Conservation (phyloP, 2,113 vertebrate species). For the Ondatra zibethicus region DNA sequence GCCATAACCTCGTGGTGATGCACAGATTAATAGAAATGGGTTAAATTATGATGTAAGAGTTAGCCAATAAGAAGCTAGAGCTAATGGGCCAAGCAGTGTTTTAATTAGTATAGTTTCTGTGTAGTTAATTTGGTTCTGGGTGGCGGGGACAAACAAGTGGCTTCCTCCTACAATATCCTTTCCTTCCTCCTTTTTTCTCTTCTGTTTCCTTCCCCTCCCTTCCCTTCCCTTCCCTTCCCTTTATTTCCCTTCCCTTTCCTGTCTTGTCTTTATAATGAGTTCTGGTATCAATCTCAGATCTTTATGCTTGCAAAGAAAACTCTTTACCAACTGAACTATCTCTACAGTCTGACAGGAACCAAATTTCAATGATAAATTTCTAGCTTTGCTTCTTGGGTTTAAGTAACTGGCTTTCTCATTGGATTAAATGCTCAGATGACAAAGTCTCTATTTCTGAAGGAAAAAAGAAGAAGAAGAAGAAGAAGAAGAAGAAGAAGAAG, state of each 20-base stretch:
- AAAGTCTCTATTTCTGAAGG: not conserved
- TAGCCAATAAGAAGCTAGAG: too few species aligned
- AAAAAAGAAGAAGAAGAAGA: not conserved
- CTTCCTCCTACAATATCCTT: too few species aligned
- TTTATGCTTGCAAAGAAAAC: not conserved
- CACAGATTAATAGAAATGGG: too few species aligned
- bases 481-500: too few species aligned
- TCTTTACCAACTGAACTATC: not conserved
- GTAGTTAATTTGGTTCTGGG: too few species aligned
- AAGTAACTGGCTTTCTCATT: not conserved
- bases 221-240: accelerated
- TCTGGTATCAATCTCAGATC: not conserved
- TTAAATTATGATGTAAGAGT: too few species aligned
- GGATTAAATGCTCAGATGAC: not conserved
- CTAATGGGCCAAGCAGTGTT: too few species aligned
- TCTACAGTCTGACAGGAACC: not conserved
- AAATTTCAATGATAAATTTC: not conserved
- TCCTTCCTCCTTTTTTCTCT: too few species aligned
- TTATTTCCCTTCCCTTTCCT: not conserved
- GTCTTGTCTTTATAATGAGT: not conserved
- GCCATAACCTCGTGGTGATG: too few species aligned
- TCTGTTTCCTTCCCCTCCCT: not conserved
- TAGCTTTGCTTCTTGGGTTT: not conserved
- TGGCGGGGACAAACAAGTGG: too few species aligned
- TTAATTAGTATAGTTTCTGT: too few species aligned